Evolutionary conservation across 2,888 invertebrate genomes (phyloP), one percentile per base, ranked within the genome.

Genomic region (Hemithea aestivaria): DNA sequence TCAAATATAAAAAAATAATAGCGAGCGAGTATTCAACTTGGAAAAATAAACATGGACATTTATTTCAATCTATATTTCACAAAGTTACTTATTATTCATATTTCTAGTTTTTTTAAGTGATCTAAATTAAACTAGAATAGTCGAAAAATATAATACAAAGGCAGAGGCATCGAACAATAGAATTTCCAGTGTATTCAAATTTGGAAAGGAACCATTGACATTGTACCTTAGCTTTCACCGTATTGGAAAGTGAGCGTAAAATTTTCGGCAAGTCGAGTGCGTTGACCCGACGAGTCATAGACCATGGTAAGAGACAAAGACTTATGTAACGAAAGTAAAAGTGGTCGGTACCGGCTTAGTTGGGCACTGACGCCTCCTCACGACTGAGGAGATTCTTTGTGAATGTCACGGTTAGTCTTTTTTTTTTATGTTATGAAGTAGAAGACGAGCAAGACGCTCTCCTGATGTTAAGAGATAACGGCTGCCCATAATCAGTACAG

Each of bases 181-280:
- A 53, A 54, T 64, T 71, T 62, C 68, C 48, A 58, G 59, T 58
- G 73, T 73, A 75, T 74, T 81, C 16, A 16, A 16, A 2, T 16
- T 16, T 16, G 75, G 79, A 84, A 84, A 83, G 83, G 85, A 85
- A 79, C 67, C 80, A 80, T 70, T 83, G 83, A 83, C 82, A 83
- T 82, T 84, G 73, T 42, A 41, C 60, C 81, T 82, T 83, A 84
- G 81, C 87, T 87, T 87, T 87, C 87, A 87, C 87, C 75, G 58
- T 78, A 83, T 87, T 87, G 84, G 87, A 87, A 87, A 87, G 87
- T 85, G 78, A 84, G 79, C 78, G 85, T 84, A 84, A 85, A 85
- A 85, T 84, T 82, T 85, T 87, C 83, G 87, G 83, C 83, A 84
- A 77, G 78, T 71, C 73, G 73, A 70, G 84, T 72, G 73, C 83